phyloP scores from a whole-genome alignment of 2,888 invertebrate genomes.

The Hyppa rectilinea region DNA sequence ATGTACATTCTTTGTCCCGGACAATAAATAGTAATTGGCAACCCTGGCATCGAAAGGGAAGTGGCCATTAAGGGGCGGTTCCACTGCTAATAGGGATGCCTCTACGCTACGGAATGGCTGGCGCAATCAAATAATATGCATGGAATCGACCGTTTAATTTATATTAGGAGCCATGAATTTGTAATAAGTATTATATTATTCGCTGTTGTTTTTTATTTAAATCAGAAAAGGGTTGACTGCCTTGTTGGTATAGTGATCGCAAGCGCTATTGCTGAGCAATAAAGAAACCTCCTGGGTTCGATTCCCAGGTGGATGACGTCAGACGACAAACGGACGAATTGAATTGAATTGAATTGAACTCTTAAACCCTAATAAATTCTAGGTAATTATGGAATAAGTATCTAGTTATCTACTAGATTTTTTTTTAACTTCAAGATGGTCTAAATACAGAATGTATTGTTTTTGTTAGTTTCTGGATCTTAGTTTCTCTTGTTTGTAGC shows the following conservation, averaged over 20 bases:
- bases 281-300: too few species aligned
- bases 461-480: neutral
- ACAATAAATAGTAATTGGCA: conserved; percentile 50
- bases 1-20: conserved; percentile 26
- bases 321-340: too few species aligned
- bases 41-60: conserved; percentile 67
- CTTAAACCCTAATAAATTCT: too few species aligned
- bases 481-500: neutral
- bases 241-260: too few species aligned
- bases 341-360: too few species aligned
- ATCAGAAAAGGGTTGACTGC: neutral
- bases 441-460: too few species aligned
- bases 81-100: conserved; percentile 72
- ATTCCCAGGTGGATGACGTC: too few species aligned
- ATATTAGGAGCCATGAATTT: neutral
- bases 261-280: too few species aligned
- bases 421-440: too few species aligned
- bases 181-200: neutral
- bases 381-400: too few species aligned
- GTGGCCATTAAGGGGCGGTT: conserved; percentile 68
- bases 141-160: conserved; percentile 28
- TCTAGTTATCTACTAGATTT: too few species aligned
- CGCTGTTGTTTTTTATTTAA: neutral
- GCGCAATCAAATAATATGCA: conserved; percentile 65
- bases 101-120: conserved; percentile 59